Percentiles rank a stretch among this genome's conserved stretches.
Conservation (phyloP, 2,797 vertebrate species). For the Pagetopsis macropterus region DNA sequence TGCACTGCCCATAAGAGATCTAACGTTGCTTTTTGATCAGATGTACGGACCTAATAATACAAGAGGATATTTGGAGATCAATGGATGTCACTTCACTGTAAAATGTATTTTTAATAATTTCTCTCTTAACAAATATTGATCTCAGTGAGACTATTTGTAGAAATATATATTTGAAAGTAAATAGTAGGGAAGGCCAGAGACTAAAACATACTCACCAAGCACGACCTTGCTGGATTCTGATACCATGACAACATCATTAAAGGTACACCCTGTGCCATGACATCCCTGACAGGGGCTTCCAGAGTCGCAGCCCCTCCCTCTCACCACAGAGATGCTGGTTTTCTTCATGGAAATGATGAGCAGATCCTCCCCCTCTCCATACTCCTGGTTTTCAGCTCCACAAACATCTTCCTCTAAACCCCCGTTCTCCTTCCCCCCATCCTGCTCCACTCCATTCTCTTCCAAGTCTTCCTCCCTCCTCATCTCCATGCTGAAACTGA, state of each 20-base stretch:
- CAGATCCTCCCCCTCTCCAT: conserved; percentile 29
- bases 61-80: not conserved
- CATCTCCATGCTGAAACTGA: conserved; percentile 77
- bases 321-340: conserved; percentile 73
- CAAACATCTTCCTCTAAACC: not conserved
- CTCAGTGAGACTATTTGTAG: not conserved
- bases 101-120: not conserved
- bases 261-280: conserved; percentile 46
- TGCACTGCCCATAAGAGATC: not conserved
- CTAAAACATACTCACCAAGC: conserved; percentile 65
- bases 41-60: not conserved
- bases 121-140: not conserved
- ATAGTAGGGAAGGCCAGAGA: not conserved
- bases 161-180: not conserved
- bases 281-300: conserved; percentile 49
- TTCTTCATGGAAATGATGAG: conserved; percentile 78
- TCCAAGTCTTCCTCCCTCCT: conserved; percentile 51
- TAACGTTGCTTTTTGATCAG: not conserved
- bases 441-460: not conserved
- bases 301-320: conserved; percentile 63
- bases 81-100: not conserved
- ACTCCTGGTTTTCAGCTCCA: not conserved
- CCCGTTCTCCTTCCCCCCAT: not conserved
- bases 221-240: conserved; percentile 65
- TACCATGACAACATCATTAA: conserved; percentile 72